Evolutionary conservation across 2,797 vertebrate species (phyloP), one percentile per base, ranked within the genome.

Genomic region (Synaphobranchus kaupii): DNA sequence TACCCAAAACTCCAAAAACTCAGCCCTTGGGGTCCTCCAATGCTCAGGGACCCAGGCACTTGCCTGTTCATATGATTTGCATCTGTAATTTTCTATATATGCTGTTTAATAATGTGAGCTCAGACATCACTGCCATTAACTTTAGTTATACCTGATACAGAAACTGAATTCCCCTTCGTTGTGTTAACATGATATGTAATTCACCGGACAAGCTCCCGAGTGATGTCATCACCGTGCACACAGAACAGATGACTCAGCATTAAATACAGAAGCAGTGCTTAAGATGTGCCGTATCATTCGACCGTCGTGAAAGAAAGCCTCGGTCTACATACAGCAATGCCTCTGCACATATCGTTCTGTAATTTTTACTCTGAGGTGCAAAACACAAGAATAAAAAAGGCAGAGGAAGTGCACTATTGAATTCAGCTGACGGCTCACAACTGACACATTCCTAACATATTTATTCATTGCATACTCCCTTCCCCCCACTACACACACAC

Each of bases 391-490:
- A 76, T 76, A 44, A 44, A 76, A 76, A 44, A 4, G 31, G 0
- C 15, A 76, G 39, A 39, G 39, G 73, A 76, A 76, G 34, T 44
- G 39, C 20, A 20, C 34, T 76, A 76, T 76, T 76, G 73, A 76
- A 76, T 76, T 47, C 15, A 76, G 73, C 73, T 76, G 73, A 76
- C 73, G 44, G 17, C 73, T 17, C 73, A 76, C 39, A 76, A 44
- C 73, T 20, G 73, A 44, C 7, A 8, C 13, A 76, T 76, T 76
- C 73, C 73, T 44, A 22, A 76, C 73, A 44, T 76, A 44, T 76
- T 76, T 39, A 76, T 76, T 44, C 73, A 76, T 4, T 44, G 25
- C 73, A 76, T 44, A 15, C 13, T 31, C 73, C 39, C 73, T 76
- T 20, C 73, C 73, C 73, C 73, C 73, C 12, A 44, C 71, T 17